These are phyloP conservation scores for Oceanodroma leucorhoa DNA, from an alignment of 2,797 vertebrate genomes.

Conservation along the genomic window DNA sequence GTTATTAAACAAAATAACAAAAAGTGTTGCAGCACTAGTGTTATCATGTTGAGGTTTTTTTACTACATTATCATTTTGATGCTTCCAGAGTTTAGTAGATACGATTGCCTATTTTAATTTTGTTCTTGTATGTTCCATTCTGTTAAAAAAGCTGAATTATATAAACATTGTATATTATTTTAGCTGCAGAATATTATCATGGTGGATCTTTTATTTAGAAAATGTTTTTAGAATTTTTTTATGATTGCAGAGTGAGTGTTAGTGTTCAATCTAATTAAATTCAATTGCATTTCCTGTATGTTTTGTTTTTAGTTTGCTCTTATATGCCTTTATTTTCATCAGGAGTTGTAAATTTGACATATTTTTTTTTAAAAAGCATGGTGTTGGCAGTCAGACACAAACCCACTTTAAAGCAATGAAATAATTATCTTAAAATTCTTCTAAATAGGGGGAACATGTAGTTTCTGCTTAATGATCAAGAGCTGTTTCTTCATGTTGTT, in stretches of 20 bases:
- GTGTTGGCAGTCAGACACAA: neutral
- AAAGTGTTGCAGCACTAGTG: neutral
- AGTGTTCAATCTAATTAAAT: constrained; percentile 61
- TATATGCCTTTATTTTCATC: constrained; percentile 31
- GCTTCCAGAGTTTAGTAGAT: neutral
- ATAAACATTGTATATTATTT: constrained; percentile 7
- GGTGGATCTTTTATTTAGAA: constrained; percentile 16
- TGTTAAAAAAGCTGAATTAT: constrained; percentile 34
- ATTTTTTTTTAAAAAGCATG: neutral
- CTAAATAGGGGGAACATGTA: neutral
- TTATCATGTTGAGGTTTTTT: neutral
- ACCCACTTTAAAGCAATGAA: neutral
- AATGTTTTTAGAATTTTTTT: constrained; percentile 47
- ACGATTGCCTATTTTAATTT: neutral
- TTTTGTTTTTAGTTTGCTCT: constrained; percentile 66
- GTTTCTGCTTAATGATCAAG: neutral
- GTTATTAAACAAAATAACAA: constrained; percentile 71
- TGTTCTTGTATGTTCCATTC: neutral
- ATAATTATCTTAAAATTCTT: neutral
- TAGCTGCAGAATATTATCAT: constrained; percentile 15
- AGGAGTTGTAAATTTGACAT: neutral
- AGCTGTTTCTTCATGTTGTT: neutral
- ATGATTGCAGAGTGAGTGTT: constrained; percentile 30
- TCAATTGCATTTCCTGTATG: constrained; percentile 63
- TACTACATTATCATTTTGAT: neutral